Base-by-base conservation (phyloP, 2,113 vertebrate species). In the Oenanthe melanoleuca region DNA sequence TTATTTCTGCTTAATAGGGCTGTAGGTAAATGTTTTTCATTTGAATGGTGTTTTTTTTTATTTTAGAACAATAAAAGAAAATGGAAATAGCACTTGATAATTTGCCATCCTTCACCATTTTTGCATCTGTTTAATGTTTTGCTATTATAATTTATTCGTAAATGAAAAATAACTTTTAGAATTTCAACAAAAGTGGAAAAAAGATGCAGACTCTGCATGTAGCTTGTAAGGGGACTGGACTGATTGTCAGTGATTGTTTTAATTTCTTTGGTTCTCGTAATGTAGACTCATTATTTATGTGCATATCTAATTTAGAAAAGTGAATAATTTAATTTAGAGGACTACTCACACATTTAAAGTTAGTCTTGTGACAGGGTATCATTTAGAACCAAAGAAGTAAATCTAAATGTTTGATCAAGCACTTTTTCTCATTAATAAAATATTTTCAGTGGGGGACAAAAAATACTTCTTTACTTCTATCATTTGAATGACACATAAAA, bases 21-120 rank as follows among this genome's bases (percentile, higher is more conserved):
- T 55, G 18, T 0, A 1, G 18, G 37, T 66, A 59, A 59, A 34
- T 17, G 2, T 1, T 66, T 66, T 64, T 64, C 0, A 0, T 59
- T 89, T 74, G 6, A 57, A 50, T 40, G 9, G 2, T 33, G 26
- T 17, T 17, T 55, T 37, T 66, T 20, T 9, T n/a, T n/a, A 8
- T 72, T 86, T 67, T 71, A 56, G 81, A 24, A 9, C 26, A 94
- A n/a, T 63, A 65, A 63, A 85, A 74, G 50, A 71, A 91, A 73
- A 65, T 29, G 7, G 21, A 84, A 89, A 61, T n/a, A 56, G 5
- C 1, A 24, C 20, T n/a, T 38, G 34, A 24, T 71, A 14, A 71
- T 73, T 65, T 53, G 16, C 57, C 29, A 80, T 45, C 23, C 47
- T 53, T 66, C 61, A 73, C 7, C 1, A 7, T 70, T 96, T 84